Base-by-base conservation (phyloP, 2,113 vertebrate genomes). In the Macrotus californicus region DNA sequence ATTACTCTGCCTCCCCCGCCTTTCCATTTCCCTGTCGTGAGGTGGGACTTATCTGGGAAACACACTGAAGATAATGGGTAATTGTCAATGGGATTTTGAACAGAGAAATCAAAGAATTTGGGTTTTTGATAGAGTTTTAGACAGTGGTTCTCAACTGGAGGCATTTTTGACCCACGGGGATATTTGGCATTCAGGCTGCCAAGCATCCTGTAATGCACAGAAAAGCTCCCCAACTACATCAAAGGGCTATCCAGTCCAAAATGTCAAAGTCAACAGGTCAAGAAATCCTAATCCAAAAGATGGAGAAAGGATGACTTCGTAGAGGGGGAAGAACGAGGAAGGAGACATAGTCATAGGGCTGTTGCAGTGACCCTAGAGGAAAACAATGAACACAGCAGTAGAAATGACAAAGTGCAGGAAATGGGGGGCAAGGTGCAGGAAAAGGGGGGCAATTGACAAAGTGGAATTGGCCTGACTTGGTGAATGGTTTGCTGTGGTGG, bases 161-260 rank as follows among this genome's bases (percentile, higher is more conserved):
- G 64, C 3, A 10, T 86, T 81, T 94, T 54, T 81, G 48, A 48
- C 21, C 61, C 7, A 31, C 19, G 26, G 6, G 26, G 1, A 10
- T n/a, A 16, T 64, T 14, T 64, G 61, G 61, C 29, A 64, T 13
- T 13, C 0, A 39, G n/a, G 10, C 66, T 11, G 0, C 21, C 15
- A 5, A 34, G 18, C 24, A 7, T 2, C 34, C 31, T 16, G 4
- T 0, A 19, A 12, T 14, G 0, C 13, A 26, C 8, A 43, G 43
- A 5, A 11, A 2, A 84, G 15, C 13, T 36, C 46, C 21, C 72
- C 6, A 1, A 14, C 14, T n/a, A 16, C 26, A 31, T 41, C 11
- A 29, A 59, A 64, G 19, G 31, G n/a, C 16, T 6, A 46, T 34
- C 7, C 26, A 8, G 15, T 21, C 50, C 41, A 43, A 36, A 77